Conservation (phyloP, 64 coral and sea anemone genomes). For the Orbicella faveolata region DNA sequence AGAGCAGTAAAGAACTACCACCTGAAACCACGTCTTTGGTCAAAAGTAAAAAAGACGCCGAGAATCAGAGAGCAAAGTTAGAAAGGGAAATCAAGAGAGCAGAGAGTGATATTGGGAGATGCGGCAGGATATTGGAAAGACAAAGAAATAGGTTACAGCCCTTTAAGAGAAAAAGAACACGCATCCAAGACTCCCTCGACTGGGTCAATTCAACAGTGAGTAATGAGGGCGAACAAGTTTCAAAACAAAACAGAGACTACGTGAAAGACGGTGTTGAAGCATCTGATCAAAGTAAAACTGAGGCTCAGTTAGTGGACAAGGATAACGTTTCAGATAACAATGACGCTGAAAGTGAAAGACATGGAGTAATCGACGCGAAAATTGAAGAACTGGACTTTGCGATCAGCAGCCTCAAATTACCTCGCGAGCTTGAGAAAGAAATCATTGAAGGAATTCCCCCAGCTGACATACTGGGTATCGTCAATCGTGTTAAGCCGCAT, state of each 20-base stretch:
- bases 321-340: background rate
- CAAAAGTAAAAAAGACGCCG: background rate
- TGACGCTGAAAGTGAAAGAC: background rate
- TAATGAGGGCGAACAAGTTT: background rate
- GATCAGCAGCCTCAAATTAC: background rate
- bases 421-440: background rate
- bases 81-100: conserved; percentile 13
- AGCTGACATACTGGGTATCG: background rate
- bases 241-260: background rate
- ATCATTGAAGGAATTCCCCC: background rate
- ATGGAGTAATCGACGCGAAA: background rate
- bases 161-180: conserved; percentile 53
- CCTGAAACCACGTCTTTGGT: conserved; percentile 3
- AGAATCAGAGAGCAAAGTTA: background rate
- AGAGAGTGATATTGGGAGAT: conserved; percentile 33
- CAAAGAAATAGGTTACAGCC: conserved; percentile 43
- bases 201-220: background rate
- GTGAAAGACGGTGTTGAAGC: background rate
- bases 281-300: background rate
- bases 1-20: background rate
- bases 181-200: conserved; percentile 23
- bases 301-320: background rate
- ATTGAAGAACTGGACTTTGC: conserved; percentile 5
- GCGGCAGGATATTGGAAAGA: conserved; percentile 54
- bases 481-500: background rate